phyloP scores from a whole-genome alignment of 2,888 invertebrate species.

The Romanomermis culicivorax region DNA sequence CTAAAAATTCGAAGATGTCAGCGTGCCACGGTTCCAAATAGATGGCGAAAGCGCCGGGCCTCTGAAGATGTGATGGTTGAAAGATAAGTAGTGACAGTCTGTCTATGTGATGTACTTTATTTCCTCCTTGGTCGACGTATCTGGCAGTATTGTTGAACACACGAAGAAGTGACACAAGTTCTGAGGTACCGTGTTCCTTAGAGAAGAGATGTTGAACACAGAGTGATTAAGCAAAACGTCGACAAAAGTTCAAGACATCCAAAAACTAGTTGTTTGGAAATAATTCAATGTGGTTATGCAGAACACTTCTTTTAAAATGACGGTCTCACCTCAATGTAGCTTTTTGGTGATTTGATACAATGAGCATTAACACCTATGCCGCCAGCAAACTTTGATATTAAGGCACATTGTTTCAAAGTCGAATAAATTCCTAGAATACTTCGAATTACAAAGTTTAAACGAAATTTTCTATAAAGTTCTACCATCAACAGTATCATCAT shows the following conservation, averaged over 20 bases:
- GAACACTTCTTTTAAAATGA: too few relatives aligned
- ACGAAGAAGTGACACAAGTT: constrained; percentile 78
- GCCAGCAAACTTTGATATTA: constrained; percentile 88
- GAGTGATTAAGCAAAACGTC: too few relatives aligned
- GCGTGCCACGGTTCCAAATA: constrained; percentile 98
- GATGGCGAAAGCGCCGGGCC: constrained; percentile 90
- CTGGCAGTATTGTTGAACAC: constrained; percentile 86
- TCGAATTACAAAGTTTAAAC: not conserved
- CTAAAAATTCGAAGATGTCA: constrained; percentile 80
- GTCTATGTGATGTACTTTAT: constrained; percentile 40
- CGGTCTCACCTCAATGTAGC: too few relatives aligned
- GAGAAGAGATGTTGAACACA: too few relatives aligned
- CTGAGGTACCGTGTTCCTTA: constrained; percentile 68
- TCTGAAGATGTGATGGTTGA: constrained; percentile 27
- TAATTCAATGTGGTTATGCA: too few relatives aligned
- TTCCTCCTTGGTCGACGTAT: constrained; percentile 93
- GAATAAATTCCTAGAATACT: constrained; percentile 79
- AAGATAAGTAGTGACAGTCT: not conserved
- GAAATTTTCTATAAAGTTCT: not conserved
- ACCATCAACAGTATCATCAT: constrained; percentile 46
- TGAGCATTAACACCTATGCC: constrained; percentile 92
- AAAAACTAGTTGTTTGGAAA: too few relatives aligned
- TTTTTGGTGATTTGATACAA: constrained; percentile 69
- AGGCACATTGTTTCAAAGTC: constrained; percentile 70
- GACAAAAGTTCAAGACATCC: too few relatives aligned